Evolutionary conservation across 2,888 invertebrate genomes (phyloP), one percentile per base, ranked within the genome.

Genomic region (Monoplex corrugatus): DNA sequence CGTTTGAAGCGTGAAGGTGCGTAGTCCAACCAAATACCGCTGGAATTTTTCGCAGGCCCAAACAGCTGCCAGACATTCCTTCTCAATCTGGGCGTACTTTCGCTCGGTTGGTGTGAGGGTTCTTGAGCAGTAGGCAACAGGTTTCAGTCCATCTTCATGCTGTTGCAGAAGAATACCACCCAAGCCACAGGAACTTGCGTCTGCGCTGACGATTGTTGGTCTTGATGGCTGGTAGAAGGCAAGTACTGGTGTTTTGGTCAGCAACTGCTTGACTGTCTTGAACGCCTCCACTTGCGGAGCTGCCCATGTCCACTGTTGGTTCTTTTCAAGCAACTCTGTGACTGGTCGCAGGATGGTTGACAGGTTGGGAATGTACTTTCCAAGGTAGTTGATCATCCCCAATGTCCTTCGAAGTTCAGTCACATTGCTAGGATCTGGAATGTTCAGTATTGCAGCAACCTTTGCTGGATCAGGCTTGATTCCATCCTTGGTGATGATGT

Each of bases 1-100:
- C 19, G 72, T 88, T 35, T 84, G 19, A 10, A 88, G 72, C n/a
- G 13, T 19, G 68, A 83, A 88, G 1, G 5, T 19, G 8, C 6
- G 32, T 10, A 88, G 72, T 0, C 88, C 83, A 16, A 84, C n/a
- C 1, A 88, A n/a, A 44, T 83, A 88, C 16, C 78, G 2, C 19
- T n/a, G 3, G 40, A 88, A 88, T 2, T 35, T 63, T 28, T 87
- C 87, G 63, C 57, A 75, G 32, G 68, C 72, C 86, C 86, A 72
- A 43, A 72, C 72, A 13, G 43, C 5, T 28, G 68, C 44, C 10
- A 86, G 44, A 16, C 44, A 44, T 23, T 86, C 72, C n/a, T n/a
- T n/a, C n/a, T n/a, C 83, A 16, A 83, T 83, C n/a, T 68, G 86
- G 40, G 63, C 86, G 28, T 63, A 68, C 6, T 16, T 38, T 8